A percentile compares a stretch with the other conserved stretches of the same genome.
phyloP scores from a whole-genome alignment of 1,140 invertebrate species.

The Camponotus floridanus region DNA sequence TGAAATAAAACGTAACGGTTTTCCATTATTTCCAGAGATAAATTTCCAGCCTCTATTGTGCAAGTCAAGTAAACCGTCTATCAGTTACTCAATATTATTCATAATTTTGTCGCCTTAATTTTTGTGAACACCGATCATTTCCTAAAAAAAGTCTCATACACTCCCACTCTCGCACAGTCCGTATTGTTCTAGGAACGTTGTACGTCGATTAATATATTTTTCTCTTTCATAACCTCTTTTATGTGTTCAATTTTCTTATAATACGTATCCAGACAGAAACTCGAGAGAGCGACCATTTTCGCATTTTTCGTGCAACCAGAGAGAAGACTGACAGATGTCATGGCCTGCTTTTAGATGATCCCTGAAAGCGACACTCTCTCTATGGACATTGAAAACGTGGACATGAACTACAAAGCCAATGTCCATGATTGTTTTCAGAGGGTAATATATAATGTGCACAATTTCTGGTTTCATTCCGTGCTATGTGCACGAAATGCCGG shows the following conservation, averaged over 20 bases:
- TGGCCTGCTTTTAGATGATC: too few relatives aligned
- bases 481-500: too few relatives aligned
- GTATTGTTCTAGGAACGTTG: not conserved
- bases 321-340: too few relatives aligned
- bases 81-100: conserved; percentile 8
- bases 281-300: too few relatives aligned
- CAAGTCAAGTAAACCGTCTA: not conserved
- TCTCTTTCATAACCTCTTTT: conserved; percentile 25
- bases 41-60: not conserved
- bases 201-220: not conserved
- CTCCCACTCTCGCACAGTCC: not conserved
- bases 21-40: conserved; percentile 52
- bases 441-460: too few relatives aligned
- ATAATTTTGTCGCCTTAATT: conserved; percentile 8
- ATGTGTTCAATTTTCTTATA: not conserved
- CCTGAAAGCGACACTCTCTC: too few relatives aligned
- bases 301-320: too few relatives aligned
- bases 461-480: too few relatives aligned
- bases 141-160: not conserved
- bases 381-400: too few relatives aligned
- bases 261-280: not conserved
- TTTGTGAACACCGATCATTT: not conserved
- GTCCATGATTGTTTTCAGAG: too few relatives aligned
- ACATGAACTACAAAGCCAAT: too few relatives aligned
- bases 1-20: conserved; percentile 10